Evolutionary conservation across 2,113 vertebrate species (phyloP), one percentile per base, ranked within the genome.

Genomic region (Ictalurus punctatus): DNA sequence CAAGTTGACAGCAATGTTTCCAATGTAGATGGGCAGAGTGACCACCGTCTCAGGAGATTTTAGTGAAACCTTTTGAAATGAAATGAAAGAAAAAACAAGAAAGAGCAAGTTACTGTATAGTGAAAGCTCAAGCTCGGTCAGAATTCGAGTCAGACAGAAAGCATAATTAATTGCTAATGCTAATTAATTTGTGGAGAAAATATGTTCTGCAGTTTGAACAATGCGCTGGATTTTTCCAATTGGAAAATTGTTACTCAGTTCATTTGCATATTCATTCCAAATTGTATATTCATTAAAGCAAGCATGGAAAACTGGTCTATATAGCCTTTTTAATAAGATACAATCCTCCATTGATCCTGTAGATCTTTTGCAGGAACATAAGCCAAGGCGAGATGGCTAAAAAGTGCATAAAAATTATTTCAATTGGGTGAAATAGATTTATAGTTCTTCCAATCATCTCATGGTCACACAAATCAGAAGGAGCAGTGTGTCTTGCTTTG

Each of bases 21-120:
- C 98, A 0, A 99, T 98, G 91, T 97, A 98, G 90, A 99, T 96
- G 5, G 98, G 98, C 34, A 99, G 95, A 1, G 95, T 97, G 92
- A 98, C 96, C 0, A 96, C 95, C 3, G 97, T 95, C 25, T 99
- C 98, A 0, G 98, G 98, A 0, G 95, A 97, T 91, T 98, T 99
- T 83, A 99, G 93, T 5, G 98, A 97, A 85, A 99, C 97, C 98
- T 99, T 92, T 6, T 34, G 91, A 73, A 89, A 48, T 34, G 91
- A 73, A 89, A 48, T 4, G 56, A 89, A 80, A 83, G 4, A 78
- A 67, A 67, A 6, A 25, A 52, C 44, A 3, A 44, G 44, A 63
- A 5, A 7, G 0, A 6, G 82, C 7, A 23, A 27, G 16, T 27
- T 74, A 52, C 48, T 52, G 48, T 52, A 8, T 37, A 34, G 17